These are phyloP conservation scores for Psittacula echo DNA, from an alignment of 2,797 vertebrate genomes.

Conservation along the genomic window DNA sequence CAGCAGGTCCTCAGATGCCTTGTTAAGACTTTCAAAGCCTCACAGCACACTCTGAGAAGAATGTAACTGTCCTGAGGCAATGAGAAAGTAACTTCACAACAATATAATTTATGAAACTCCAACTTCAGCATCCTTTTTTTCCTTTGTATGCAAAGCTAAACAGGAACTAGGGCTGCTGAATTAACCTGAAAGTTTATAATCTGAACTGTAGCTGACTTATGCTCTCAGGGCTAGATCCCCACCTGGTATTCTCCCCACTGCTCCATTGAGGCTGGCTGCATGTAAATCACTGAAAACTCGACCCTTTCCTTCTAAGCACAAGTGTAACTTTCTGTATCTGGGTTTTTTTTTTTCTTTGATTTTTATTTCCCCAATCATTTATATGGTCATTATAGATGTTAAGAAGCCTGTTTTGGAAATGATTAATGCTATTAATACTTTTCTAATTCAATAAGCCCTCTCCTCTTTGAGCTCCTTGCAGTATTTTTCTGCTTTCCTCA, in stretches of 20 bases:
- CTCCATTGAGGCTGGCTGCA: not conserved
- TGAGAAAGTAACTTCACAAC: constrained; percentile 8
- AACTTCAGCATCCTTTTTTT: constrained; percentile 24
- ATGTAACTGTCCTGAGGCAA: constrained; percentile 26
- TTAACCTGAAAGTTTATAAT: constrained; percentile 47
- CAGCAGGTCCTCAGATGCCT: constrained; percentile 41
- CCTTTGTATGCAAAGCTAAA: constrained; percentile 18
- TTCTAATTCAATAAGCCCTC: constrained; percentile 68
- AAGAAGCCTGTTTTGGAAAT: constrained; percentile 50
- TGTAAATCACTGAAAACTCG: not conserved
- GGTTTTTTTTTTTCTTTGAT: not conserved
- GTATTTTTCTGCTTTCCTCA: constrained; percentile 69
- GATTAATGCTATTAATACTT: constrained; percentile 66
- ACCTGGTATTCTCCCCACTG: not conserved
- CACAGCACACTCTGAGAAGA: constrained; percentile 14
- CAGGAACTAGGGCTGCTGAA: not conserved
- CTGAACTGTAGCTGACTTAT: constrained; percentile 20
- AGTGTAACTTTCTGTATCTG: not conserved
- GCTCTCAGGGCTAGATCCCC: not conserved
- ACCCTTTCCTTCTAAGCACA: not conserved
- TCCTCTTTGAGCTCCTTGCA: constrained; percentile 62
- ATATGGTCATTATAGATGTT: constrained; percentile 46
- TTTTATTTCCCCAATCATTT: constrained; percentile 52
- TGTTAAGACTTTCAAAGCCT: constrained; percentile 43
- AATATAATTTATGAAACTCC: constrained; percentile 31